phyloP scores from a whole-genome alignment of 2,888 invertebrate species.

The Amphimallon solstitiale region DNA sequence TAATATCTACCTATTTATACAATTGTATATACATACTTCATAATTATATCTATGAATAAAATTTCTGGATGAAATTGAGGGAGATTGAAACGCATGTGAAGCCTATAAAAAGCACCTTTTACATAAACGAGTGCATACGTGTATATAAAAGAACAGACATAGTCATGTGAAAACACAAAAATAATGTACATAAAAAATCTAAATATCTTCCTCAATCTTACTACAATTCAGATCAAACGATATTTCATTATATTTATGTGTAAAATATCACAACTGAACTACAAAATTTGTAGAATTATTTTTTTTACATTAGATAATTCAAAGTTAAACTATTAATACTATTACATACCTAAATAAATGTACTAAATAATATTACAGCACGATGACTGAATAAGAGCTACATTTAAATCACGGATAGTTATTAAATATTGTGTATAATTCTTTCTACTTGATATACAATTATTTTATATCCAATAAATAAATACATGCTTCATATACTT shows the following conservation, averaged over 20 bases:
- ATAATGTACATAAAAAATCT: too few species aligned
- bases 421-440: conserved; percentile 30
- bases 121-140: too few species aligned
- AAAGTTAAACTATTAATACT: conserved; percentile 14
- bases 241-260: conserved; percentile 6
- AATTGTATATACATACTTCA: too few species aligned
- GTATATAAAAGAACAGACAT: not conserved
- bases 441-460: conserved; percentile 24
- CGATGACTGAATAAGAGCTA: not conserved
- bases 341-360: not conserved
- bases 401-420: conserved; percentile 15
- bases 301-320: conserved; percentile 1
- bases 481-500: conserved; percentile 37
- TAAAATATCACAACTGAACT: conserved; percentile 34
- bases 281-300: conserved; percentile 33
- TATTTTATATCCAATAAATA: conserved; percentile 38
- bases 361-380: not conserved
- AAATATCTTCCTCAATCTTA: not conserved
- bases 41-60: too few species aligned
- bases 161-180: too few species aligned
- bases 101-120: too few species aligned
- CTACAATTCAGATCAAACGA: not conserved
- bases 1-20: too few species aligned
- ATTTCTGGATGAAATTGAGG: too few species aligned
- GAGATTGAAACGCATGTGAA: too few species aligned